Conservation (phyloP, 1,140 invertebrate genomes). For the Catajapyx aquilonaris region DNA sequence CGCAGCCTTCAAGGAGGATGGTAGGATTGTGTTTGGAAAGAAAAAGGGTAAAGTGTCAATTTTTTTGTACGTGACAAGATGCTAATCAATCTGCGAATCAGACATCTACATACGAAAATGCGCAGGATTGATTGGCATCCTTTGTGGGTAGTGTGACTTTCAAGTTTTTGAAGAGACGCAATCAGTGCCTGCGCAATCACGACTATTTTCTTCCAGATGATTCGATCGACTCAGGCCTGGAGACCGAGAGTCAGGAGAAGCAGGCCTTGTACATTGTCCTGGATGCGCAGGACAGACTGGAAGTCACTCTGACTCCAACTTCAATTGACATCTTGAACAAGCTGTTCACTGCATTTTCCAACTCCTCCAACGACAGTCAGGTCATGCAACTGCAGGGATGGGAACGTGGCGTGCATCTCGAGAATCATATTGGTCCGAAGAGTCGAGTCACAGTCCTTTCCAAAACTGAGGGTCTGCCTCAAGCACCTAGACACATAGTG, state of each 20-base stretch:
- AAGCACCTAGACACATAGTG: constrained; percentile 14
- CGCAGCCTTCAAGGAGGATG: too few relatives aligned
- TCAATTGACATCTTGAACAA: constrained; percentile 34
- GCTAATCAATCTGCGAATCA: too few relatives aligned
- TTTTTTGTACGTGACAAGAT: too few relatives aligned
- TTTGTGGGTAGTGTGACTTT: too few relatives aligned
- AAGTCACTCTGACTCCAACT: constrained; percentile 43
- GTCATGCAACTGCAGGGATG: constrained; percentile 5
- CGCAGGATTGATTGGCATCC: too few relatives aligned
- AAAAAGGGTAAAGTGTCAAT: too few relatives aligned
- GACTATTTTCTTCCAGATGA: constrained; percentile 12
- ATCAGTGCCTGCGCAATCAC: constrained; percentile 10
- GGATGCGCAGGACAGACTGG: constrained; percentile 39
- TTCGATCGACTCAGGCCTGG: constrained; percentile 22
- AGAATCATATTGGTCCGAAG: constrained; percentile 34
- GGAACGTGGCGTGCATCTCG: constrained; percentile 21
- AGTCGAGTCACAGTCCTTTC: constrained; percentile 29
- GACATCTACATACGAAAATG: too few relatives aligned
- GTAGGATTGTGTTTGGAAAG: too few relatives aligned
- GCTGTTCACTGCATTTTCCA: constrained; percentile 27
- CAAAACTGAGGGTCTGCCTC: constrained; percentile 17
- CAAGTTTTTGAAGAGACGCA: constrained; percentile 15
- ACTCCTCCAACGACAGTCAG: constrained; percentile 6
- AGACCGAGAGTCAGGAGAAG: constrained; percentile 21
- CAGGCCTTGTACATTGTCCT: constrained; percentile 42